phyloP scores from a whole-genome alignment of 2,797 vertebrate species.

The Prunella strophiata region DNA sequence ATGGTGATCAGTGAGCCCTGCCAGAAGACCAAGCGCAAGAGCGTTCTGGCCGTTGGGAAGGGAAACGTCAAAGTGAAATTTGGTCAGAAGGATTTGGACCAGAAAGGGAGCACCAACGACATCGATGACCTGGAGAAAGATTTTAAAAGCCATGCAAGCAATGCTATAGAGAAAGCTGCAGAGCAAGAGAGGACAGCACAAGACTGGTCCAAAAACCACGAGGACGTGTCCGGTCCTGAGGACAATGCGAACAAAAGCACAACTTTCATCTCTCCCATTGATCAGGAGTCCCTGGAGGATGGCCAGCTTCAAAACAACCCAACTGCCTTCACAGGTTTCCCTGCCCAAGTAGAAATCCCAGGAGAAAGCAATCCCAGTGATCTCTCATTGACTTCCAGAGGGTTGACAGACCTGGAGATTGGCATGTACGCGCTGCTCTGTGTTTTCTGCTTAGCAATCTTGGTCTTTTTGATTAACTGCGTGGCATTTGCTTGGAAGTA shows the following conservation, averaged over 20 bases:
- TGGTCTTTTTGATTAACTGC: conserved; percentile 97
- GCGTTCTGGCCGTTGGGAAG: conserved; percentile 87
- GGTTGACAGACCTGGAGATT: conserved; percentile 93
- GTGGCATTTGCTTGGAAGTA: conserved; percentile 97
- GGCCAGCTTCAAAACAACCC: conserved; percentile 77
- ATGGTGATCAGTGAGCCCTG: conserved; percentile 94
- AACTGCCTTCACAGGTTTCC: conserved; percentile 83
- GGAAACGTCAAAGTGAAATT: conserved; percentile 90
- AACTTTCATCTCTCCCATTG: conserved; percentile 81
- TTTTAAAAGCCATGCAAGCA: conserved; percentile 81
- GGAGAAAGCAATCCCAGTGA: conserved; percentile 79
- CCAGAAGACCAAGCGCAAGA: conserved; percentile 96
- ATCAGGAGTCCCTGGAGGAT: conserved; percentile 76
- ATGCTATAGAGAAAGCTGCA: conserved; percentile 78
- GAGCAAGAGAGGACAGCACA: conserved; percentile 78
- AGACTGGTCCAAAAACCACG: conserved; percentile 77
- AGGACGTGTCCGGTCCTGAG: conserved; percentile 63
- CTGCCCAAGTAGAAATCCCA: conserved; percentile 84
- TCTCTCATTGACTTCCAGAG: conserved; percentile 85
- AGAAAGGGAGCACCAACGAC: conserved; percentile 75
- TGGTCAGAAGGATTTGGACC: conserved; percentile 74
- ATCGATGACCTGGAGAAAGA: conserved; percentile 76
- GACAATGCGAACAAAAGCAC: conserved; percentile 85
- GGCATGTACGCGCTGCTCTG: conserved; percentile 97
- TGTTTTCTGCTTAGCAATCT: conserved; percentile 95